Evolutionary conservation across 1,140 invertebrate genomes (phyloP), one percentile per base, ranked within the genome.

Genomic region (Bicyclus anynana): DNA sequence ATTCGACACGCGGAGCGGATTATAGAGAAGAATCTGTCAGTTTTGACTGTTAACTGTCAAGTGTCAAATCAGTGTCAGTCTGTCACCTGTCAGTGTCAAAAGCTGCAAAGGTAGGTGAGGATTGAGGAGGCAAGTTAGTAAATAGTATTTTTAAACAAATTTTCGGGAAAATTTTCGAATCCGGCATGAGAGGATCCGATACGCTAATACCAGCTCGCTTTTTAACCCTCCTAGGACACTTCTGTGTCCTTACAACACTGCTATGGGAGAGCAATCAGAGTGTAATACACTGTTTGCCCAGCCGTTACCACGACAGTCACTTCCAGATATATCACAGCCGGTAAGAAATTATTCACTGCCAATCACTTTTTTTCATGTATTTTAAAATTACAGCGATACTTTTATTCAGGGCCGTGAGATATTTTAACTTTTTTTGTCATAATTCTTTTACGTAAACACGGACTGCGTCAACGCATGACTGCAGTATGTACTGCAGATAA

Each of bases 211-310:
- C 90, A 60, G 82, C 89, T 26, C 81, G 90, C 62, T 91, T 91
- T 80, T 74, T 92, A 49, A 89, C 86, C 63, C 80, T 92, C 35
- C 72, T 91, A 57, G 85, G 88, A 23, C 91, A 92, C 76, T 80
- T 91, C 40, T 87, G 82, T 62, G 88, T 91, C 58, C 71, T 87
- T 47, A 68, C 90, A 48, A 84, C 86, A 40, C 77, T 91, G 65
- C 72, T 92, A 91, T 91, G 90, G 91, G 90, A 89, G 79, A 90
- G 76, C 74, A 76, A 85, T 57, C 76, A 87, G 87, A 90, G 72
- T 67, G 75, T 82, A 58, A 84, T 69, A 62, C 79, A 72, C 54
- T 91, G 90, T 90, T 89, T 90, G 62, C 83, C 80, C 57, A 84
- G 65, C 67, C 78, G 80, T 50, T 71, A 72, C 65, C 72, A 80